A percentile compares a stretch with the other conserved stretches of the same genome.
These are phyloP conservation scores for Muscidifurax raptorellus DNA, from an alignment of 1,140 invertebrate species.

Conservation along the genomic window DNA sequence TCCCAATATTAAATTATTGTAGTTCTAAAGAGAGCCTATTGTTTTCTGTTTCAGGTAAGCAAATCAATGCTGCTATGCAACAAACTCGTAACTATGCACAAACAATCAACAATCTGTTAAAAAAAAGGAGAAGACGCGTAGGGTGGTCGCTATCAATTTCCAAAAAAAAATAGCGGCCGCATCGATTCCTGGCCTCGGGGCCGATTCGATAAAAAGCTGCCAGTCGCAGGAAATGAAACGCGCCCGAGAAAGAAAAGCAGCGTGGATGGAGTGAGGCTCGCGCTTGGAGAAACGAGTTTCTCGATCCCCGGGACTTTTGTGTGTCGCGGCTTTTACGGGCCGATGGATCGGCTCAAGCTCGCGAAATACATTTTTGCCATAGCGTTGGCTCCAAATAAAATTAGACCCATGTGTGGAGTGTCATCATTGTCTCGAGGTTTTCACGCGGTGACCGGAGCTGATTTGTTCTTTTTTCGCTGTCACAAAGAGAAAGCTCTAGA, in stretches of 20 bases:
- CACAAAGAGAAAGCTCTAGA: no score
- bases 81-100: background rate
- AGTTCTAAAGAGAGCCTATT: no score
- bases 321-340: conserved; percentile 24
- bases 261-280: background rate
- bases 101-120: background rate
- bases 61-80: background rate
- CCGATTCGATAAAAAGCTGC: conserved; percentile 49
- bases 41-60: background rate
- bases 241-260: conserved; percentile 22
- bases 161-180: conserved; percentile 25
- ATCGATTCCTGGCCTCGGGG: background rate
- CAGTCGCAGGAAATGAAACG: conserved; percentile 49
- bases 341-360: conserved; percentile 11
- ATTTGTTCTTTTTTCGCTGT: no score
- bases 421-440: background rate
- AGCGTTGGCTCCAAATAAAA: background rate
- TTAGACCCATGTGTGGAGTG: background rate
- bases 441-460: background rate
- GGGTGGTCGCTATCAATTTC: conserved; percentile 38
- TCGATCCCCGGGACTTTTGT: conserved; percentile 32
- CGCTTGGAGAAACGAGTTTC: conserved; percentile 12
- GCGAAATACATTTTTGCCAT: background rate
- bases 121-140: background rate
- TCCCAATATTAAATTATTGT: no score